Base-by-base conservation (phyloP, 2,797 vertebrate genomes). In the Leptatherina wallacei region DNA sequence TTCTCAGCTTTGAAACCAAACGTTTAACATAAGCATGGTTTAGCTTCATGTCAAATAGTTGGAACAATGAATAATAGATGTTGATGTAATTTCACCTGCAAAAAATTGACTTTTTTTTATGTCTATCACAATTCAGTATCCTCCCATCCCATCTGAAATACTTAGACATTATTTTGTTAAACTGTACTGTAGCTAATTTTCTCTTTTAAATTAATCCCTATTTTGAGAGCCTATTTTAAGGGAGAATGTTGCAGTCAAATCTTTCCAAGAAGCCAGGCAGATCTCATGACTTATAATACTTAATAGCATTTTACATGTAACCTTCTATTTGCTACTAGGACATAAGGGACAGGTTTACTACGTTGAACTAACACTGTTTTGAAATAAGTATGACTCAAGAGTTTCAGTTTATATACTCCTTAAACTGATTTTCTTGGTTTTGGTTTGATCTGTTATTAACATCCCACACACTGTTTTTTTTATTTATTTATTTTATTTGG, bases 361-460 rank as follows among this genome's bases (percentile, higher is more conserved):
- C 33, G 70, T 77, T 61, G 42, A 80, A 59, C 44, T 32, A 52
- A 55, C 54, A 60, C 47, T 67, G 60, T 27, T 89, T 83, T 76
- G 59, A 76, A 79, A 68, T 77, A 81, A 73, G 67, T 66, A 77
- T 82, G 85, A 85, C 67, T 85, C 71, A 67, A 51, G 30, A 54
- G 71, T 77, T 71, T 73, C 29, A 58, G 73, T 66, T 82, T 79
- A 80, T 80, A 75, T 84, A 66, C 36, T 69, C 20, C 55, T 71
- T 77, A 36, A 85, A 78, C 59, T 57, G 73, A 76, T 85, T 82
- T 75, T 52, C 78, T 87, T 81, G 77, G 74, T 77, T 47, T 83
- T 77, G 54, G 70, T 68, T 75, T 62, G 61, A 42, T 83, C 79
- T 88, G 82, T 88, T 84, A 89, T 90, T 85, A 85, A 80, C 83